phyloP scores from a whole-genome alignment of 2,888 invertebrate species.

The Ceramica pisi region DNA sequence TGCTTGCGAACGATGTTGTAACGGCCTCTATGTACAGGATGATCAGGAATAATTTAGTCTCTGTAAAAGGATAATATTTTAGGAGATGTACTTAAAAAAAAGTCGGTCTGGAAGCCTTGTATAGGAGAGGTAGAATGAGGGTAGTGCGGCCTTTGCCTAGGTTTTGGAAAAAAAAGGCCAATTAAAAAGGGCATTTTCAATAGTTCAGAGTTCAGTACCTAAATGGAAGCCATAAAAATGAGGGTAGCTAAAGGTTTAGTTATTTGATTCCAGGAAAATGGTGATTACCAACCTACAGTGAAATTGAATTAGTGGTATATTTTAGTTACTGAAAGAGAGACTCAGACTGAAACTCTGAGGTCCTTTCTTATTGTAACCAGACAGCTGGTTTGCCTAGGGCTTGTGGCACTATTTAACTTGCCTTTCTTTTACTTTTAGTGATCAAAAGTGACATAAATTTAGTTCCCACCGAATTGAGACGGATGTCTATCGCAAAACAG shows the following conservation, averaged over 20 bases:
- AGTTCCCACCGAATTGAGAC: too few species aligned
- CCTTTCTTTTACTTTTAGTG: too few species aligned
- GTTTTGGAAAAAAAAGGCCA: not conserved
- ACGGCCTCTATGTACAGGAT: constrained; percentile 79
- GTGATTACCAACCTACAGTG: too few species aligned
- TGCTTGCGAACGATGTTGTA: constrained; percentile 85
- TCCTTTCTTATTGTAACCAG: not conserved
- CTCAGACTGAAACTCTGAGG: too few species aligned
- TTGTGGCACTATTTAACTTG: too few species aligned
- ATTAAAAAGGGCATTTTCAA: not conserved
- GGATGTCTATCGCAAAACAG: not conserved
- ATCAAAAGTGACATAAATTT: too few species aligned
- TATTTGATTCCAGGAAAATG: too few species aligned
- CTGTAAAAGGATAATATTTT: not conserved
- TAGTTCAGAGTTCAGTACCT: too few species aligned
- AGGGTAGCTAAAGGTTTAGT: not conserved
- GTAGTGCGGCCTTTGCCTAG: not conserved
- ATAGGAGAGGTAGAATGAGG: not conserved
- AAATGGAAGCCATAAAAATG: not conserved
- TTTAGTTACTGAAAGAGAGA: too few species aligned
- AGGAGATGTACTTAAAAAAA: not conserved
- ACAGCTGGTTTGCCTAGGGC: not conserved
- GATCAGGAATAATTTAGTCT: constrained; percentile 56
- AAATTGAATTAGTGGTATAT: too few species aligned
- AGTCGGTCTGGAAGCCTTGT: not conserved